These are phyloP conservation scores for Nasonia oneida DNA, from an alignment of 2,888 invertebrate genomes.

Conservation along the genomic window DNA sequence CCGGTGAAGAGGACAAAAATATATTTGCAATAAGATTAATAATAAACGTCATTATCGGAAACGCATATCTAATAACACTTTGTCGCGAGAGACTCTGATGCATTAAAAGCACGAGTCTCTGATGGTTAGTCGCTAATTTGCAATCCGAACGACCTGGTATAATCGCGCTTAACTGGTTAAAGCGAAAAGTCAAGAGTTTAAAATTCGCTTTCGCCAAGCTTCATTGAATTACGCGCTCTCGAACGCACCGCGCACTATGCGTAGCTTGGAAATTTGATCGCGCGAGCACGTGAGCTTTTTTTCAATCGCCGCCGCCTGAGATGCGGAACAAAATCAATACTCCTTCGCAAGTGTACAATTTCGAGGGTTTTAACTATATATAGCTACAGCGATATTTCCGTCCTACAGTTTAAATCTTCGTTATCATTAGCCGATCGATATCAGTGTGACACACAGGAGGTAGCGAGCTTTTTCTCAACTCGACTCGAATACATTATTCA, in stretches of 20 bases:
- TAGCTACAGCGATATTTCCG: background rate
- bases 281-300: conserved; percentile 18
- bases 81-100: too few species aligned
- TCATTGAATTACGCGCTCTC: background rate
- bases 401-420: background rate
- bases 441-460: background rate
- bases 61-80: background rate
- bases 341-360: background rate
- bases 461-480: conserved; percentile 4
- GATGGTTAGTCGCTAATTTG: background rate
- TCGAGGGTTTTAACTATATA: background rate
- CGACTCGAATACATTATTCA: conserved; percentile 2
- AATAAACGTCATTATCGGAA: background rate
- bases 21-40: too few species aligned
- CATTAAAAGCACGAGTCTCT: background rate
- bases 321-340: conserved; percentile 34
- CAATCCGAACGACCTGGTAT: background rate
- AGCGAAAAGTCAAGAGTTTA: background rate
- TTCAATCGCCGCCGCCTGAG: background rate
- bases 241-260: background rate
- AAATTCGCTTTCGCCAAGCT: background rate
- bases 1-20: too few species aligned
- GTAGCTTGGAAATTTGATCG: conserved; percentile 12
- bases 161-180: background rate
- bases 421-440: conserved; percentile 9